Evolutionary conservation across 2,888 invertebrate genomes (phyloP).

Genomic region (Nemurella pictetii): DNA sequence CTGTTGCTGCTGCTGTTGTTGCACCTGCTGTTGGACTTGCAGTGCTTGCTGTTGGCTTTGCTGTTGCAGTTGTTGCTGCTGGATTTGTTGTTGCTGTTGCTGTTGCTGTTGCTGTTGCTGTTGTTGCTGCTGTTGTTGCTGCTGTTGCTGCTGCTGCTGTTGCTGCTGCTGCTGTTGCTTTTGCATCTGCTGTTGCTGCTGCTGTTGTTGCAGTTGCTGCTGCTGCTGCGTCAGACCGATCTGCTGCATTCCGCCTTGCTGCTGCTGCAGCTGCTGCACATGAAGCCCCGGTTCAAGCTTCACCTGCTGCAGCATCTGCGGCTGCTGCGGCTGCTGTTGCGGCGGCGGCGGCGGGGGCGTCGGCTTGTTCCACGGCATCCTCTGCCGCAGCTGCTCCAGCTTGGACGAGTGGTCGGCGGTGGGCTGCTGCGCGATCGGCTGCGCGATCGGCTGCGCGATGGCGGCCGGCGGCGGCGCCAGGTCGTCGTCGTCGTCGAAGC

Average conservation of each 20-base stretch:
- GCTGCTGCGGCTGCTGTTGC: conserved; percentile 45
- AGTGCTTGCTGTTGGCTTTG: not conserved
- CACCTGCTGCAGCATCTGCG: conserved; percentile 37
- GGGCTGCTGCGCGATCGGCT: not conserved
- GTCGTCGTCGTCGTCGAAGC: conserved; percentile 47
- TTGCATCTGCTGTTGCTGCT: conserved; percentile 47
- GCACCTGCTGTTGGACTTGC: conserved; percentile 25
- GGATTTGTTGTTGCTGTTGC: conserved; percentile 33
- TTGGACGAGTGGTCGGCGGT: conserved; percentile 62
- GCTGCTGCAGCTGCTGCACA: conserved; percentile 43
- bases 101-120: conserved; percentile 50
- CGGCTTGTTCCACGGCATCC: conserved; percentile 80
- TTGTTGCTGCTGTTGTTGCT: conserved; percentile 48
- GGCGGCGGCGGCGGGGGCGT: conserved; percentile 52
- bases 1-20: conserved; percentile 13
- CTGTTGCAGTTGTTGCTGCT: not conserved
- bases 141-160: conserved; percentile 22
- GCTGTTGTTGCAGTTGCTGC: conserved; percentile 30
- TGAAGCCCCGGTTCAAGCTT: conserved; percentile 36
- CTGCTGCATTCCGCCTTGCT: conserved; percentile 43
- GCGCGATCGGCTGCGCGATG: not conserved
- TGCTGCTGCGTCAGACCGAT: conserved; percentile 42
- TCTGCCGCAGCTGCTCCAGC: conserved; percentile 71
- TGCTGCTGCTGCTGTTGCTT: conserved; percentile 35
- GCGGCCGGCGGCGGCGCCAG: not conserved